phyloP scores from a whole-genome alignment of 1,140 invertebrate species.

The Drosophila paulistorum region DNA sequence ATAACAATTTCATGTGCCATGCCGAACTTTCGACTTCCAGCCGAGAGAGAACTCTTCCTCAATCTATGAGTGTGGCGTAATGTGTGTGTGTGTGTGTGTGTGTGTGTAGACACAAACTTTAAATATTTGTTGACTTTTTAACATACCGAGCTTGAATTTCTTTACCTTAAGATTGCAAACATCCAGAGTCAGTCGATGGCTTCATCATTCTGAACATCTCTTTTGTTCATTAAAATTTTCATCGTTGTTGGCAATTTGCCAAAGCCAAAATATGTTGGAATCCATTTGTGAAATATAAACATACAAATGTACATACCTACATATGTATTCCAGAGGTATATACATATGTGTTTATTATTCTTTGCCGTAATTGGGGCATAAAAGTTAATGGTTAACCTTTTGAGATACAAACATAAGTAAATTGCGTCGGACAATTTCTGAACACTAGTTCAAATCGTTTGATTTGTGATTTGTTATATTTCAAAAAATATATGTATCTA shows the following conservation, averaged over 20 bases:
- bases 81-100: background rate
- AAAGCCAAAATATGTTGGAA: background rate
- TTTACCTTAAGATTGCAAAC: background rate
- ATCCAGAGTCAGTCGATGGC: background rate
- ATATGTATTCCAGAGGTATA: background rate
- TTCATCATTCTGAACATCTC: background rate
- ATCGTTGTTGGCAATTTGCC: conserved; percentile 5
- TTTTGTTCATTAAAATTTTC: conserved; percentile 9
- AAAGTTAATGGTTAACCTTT: background rate
- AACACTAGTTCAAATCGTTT: background rate
- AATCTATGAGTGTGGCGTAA: conserved; percentile 30
- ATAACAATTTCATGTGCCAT: conserved; percentile 75
- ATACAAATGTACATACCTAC: background rate
- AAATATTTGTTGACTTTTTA: conserved; percentile 13
- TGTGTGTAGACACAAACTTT: background rate
- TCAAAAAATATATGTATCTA: background rate
- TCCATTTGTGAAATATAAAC: background rate
- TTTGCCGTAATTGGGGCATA: background rate
- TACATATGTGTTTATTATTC: background rate
- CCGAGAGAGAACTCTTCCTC: conserved; percentile 38
- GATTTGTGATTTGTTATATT: background rate
- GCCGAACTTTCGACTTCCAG: conserved; percentile 57
- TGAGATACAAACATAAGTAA: background rate
- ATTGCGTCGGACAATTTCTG: background rate
- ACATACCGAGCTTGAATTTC: background rate